Conservation (phyloP, 1,140 invertebrate genomes). For the Leptopilina boulardi region DNA sequence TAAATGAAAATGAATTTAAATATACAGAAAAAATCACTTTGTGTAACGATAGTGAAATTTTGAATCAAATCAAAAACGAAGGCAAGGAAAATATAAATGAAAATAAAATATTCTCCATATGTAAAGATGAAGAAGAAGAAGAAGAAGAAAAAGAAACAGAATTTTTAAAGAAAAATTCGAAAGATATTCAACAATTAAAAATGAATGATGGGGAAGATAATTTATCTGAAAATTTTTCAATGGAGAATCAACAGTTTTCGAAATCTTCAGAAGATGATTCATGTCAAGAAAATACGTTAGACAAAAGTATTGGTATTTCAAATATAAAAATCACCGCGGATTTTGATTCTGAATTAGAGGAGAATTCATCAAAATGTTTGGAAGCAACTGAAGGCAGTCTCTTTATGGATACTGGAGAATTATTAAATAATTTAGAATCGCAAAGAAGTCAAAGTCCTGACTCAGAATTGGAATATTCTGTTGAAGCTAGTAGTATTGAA, state of each 20-base stretch:
- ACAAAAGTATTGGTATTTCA: conserved; percentile 19
- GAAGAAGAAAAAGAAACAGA: not conserved
- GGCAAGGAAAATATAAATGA: conserved; percentile 35
- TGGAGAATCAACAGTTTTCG: no score
- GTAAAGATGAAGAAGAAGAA: conserved; percentile 5
- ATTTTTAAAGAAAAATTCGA: not conserved
- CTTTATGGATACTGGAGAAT: conserved; percentile 34
- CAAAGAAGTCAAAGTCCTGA: not conserved
- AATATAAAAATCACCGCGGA: conserved; percentile 33
- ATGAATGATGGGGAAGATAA: no score
- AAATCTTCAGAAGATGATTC: not conserved
- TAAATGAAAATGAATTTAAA: conserved; percentile 33
- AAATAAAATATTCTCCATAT: conserved; percentile 2
- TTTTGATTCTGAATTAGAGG: conserved; percentile 31
- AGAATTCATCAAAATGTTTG: conserved; percentile 35
- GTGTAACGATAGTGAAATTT: conserved; percentile 10
- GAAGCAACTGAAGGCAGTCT: conserved; percentile 42
- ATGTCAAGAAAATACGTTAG: conserved; percentile 32
- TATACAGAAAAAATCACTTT: conserved; percentile 37
- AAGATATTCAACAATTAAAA: not conserved
- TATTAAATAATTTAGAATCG: conserved; percentile 22
- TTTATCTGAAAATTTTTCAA: no score
- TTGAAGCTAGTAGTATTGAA: conserved; percentile 12
- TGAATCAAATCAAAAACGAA: conserved; percentile 21
- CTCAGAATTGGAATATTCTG: conserved; percentile 29